Evolutionary conservation across 2,797 vertebrate genomes (phyloP).

Genomic region (Molossus molossus): DNA sequence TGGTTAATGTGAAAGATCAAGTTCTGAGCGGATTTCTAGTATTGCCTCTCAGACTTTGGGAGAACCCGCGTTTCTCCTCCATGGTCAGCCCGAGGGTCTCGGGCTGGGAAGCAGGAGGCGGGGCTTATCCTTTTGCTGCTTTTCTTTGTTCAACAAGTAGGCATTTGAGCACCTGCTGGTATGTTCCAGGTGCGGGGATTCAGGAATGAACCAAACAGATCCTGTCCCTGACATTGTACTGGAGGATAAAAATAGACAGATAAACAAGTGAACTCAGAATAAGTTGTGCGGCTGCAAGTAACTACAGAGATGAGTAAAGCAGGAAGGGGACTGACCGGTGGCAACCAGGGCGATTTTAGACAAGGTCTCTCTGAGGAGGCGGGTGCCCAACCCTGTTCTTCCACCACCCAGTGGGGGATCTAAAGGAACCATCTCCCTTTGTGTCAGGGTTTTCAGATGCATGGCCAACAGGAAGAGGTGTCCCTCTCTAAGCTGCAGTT

Average conservation of each 20-base stretch:
- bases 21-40: neutral
- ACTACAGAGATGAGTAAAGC: neutral
- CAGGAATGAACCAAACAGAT: slow-evolving; percentile 1
- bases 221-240: neutral
- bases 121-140: neutral
- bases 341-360: neutral
- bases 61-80: neutral
- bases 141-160: neutral
- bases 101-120: neutral
- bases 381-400: neutral
- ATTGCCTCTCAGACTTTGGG: neutral
- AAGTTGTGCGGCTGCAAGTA: neutral
- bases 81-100: neutral
- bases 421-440: neutral
- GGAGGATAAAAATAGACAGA: neutral
- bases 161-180: neutral
- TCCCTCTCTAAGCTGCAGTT: neutral
- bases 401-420: neutral
- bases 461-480: neutral
- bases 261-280: neutral
- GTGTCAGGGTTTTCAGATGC: neutral
- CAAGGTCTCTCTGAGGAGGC: neutral
- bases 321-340: neutral
- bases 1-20: neutral
- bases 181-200: neutral